Percentiles rank a stretch among this genome's conserved stretches.
These are phyloP conservation scores for Epirrhoe alternata DNA, from an alignment of 2,888 invertebrate species.

Conservation along the genomic window DNA sequence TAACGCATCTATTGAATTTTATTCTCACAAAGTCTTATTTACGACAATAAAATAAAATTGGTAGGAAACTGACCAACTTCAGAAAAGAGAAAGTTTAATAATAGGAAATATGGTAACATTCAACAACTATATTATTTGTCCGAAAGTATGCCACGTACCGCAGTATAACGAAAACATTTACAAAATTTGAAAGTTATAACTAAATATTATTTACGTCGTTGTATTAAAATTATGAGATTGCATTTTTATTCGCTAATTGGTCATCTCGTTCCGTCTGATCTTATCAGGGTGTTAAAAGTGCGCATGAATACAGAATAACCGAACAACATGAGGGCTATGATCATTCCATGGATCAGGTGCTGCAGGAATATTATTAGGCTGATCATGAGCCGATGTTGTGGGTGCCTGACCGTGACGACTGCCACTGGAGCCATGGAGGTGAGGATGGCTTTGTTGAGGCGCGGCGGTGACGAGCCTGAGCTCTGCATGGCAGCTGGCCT, in stretches of 20 bases:
- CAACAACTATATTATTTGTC: slow-evolving; percentile 36
- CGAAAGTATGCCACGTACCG: slow-evolving; percentile 35
- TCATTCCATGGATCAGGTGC: slow-evolving; percentile 51
- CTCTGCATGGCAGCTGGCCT: slow-evolving; percentile 88
- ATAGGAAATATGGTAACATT: slow-evolving; percentile 13
- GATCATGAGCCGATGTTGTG: slow-evolving; percentile 46
- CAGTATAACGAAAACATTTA: slow-evolving; percentile 27
- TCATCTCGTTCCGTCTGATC: slow-evolving; percentile 61
- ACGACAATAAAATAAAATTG: background rate
- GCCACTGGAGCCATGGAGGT: slow-evolving; percentile 62
- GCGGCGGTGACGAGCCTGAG: slow-evolving; percentile 71
- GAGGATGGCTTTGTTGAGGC: slow-evolving; percentile 65
- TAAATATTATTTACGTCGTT: slow-evolving; percentile 41
- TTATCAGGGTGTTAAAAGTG: slow-evolving; percentile 25
- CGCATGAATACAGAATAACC: slow-evolving; percentile 30
- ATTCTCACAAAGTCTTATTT: background rate
- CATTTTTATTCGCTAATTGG: slow-evolving; percentile 53
- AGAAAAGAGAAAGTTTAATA: background rate
- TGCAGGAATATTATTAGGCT: slow-evolving; percentile 52
- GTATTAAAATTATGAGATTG: slow-evolving; percentile 37
- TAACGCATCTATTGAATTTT: background rate
- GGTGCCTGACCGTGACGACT: slow-evolving; percentile 57
- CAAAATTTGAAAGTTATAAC: slow-evolving; percentile 15
- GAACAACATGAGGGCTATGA: slow-evolving; percentile 49
- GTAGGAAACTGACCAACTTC: background rate